Percentiles rank a stretch among this genome's conserved stretches.
Conservation (phyloP, 2,888 invertebrate species). For the Conops quadrifasciatus region DNA sequence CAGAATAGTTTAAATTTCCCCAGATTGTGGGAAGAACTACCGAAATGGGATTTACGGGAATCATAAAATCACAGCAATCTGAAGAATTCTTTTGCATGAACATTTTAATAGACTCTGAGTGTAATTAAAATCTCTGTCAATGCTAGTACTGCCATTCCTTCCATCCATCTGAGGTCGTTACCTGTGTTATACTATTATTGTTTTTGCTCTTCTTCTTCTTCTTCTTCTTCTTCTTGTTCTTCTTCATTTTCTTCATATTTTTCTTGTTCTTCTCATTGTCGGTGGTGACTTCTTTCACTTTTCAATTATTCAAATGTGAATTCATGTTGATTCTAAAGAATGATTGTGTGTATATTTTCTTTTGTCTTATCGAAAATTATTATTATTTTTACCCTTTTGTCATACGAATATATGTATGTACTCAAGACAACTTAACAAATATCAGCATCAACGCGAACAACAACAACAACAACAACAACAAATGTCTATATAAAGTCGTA, state of each 20-base stretch:
- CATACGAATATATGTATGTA: neutral
- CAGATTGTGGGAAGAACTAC: neutral
- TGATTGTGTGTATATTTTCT: neutral
- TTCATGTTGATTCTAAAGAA: neutral
- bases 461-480: conserved; percentile 1
- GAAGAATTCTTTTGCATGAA: neutral
- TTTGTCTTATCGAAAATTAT: conserved; percentile 33
- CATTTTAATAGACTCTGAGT: conserved; percentile 28
- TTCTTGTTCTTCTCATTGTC: neutral
- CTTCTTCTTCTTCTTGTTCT: neutral
- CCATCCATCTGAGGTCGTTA: neutral
- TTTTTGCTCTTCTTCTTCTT: too few relatives aligned
- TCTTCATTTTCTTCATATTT: too few relatives aligned
- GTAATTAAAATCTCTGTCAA: conserved; percentile 26
- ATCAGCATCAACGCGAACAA: neutral
- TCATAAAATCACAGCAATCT: neutral
- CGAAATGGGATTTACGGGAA: conserved; percentile 13
- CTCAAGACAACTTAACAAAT: conserved; percentile 1
- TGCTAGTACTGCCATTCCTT: too few relatives aligned
- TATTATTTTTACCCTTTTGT: conserved; percentile 32
- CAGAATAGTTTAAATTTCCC: neutral
- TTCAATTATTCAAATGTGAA: conserved; percentile 17
- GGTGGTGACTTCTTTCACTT: neutral
- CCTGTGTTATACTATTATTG: neutral
- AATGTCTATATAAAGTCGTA: neutral